Percentiles rank a stretch among this genome's conserved stretches.
These are phyloP conservation scores for Brachyptera risi DNA, from an alignment of 2,888 invertebrate species.

Conservation along the genomic window DNA sequence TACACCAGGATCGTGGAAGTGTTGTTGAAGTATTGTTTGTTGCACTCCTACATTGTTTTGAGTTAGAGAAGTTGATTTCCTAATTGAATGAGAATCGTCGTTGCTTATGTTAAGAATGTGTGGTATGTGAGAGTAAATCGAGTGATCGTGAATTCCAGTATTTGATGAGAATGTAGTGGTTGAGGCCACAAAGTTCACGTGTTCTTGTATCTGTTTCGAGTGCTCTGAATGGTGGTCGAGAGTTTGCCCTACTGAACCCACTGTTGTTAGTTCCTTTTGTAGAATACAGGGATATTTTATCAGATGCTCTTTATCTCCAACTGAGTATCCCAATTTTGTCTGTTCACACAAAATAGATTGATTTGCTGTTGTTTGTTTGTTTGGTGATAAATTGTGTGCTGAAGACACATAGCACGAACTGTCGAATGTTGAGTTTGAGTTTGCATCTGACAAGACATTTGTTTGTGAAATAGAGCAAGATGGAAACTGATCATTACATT, in stretches of 20 bases:
- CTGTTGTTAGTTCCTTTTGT: conserved; percentile 16
- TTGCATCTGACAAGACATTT: conserved; percentile 25
- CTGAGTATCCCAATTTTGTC: no score
- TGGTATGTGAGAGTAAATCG: conserved; percentile 28
- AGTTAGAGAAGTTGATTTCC: conserved; percentile 18
- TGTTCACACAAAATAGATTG: no score
- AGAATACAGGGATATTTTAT: conserved; percentile 23
- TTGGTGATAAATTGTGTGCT: conserved; percentile 8
- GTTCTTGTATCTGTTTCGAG: not conserved
- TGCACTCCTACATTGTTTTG: conserved; percentile 6
- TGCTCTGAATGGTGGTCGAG: not conserved
- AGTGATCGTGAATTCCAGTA: conserved; percentile 21
- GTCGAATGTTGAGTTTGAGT: conserved; percentile 2
- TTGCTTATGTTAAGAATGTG: conserved; percentile 24
- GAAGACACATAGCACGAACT: conserved; percentile 5
- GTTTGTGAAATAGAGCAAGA: conserved; percentile 27
- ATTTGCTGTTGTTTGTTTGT: conserved; percentile 19
- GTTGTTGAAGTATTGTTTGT: conserved; percentile 16
- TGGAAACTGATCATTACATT: conserved; percentile 32
- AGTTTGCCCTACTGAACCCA: no score
- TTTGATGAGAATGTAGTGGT: conserved; percentile 5
- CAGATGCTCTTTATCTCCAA: conserved; percentile 21
- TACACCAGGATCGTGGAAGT: conserved; percentile 23
- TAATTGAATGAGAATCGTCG: conserved; percentile 15
- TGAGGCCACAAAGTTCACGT: not conserved